Base-by-base conservation (phyloP, 2,113 vertebrate genomes). In the Reinhardtius hippoglossoides region DNA sequence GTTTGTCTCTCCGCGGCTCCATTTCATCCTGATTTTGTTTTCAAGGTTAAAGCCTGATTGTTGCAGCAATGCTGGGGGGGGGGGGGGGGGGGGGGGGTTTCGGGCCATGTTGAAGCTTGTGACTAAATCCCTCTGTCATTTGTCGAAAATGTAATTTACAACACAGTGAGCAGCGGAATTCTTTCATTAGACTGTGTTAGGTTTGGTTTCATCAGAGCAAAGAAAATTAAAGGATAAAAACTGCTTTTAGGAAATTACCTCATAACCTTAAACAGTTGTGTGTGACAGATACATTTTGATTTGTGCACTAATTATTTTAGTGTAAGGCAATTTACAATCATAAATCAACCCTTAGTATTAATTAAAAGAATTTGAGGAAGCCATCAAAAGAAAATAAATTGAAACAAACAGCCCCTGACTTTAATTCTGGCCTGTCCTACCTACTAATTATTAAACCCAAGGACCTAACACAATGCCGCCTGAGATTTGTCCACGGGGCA, bases 41-140 rank as follows among this genome's bases (percentile, higher is more conserved):
- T 89, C 90, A 91, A 93, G 88, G 92, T 92, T 88, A 90, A 83
- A 89, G 76, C 68, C 48, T 87, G 83, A 89, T 82, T 85, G 87
- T 88, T 91, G 86, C 48, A 1, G 40, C 16, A 15, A 48, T 18
- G 46, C 4, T 60, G 74, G 74, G 78, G n/a, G n/a, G n/a, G n/a
- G n/a, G n/a, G n/a, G n/a, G n/a, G n/a, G n/a, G n/a, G n/a, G n/a
- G n/a, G n/a, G n/a, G n/a, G n/a, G n/a, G n/a, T n/a, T n/a, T n/a
- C n/a, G 74, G 74, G 78, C 50, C 57, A 31, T 56, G 64, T 71
- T 74, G 23, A 5, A 67, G 64, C 62, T 42, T 75, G 37, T 56
- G 64, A 76, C 56, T 64, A 57, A 71, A 59, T 40, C 23, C 1
- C 26, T 56, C 72, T 65, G 81, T 74, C 20, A 71, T 72, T 27